phyloP scores from a whole-genome alignment of 2,113 vertebrate genomes.

The Sinocyclocheilus anshuiensis region DNA sequence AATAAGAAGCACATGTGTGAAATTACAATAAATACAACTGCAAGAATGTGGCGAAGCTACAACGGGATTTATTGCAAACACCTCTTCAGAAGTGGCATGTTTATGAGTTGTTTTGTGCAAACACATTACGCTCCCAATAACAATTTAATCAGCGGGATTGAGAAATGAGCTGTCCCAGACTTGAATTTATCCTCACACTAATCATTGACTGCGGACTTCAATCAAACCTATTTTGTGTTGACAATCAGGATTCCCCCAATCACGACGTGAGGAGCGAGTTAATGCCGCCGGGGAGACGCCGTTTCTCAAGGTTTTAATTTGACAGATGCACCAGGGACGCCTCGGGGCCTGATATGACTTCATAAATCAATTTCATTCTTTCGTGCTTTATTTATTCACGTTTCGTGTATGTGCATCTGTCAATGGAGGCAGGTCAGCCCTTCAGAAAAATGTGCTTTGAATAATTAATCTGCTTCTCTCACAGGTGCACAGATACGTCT shows the following conservation, averaged over 20 bases:
- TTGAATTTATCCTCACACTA: constrained; percentile 29
- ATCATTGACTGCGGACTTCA: constrained; percentile 32
- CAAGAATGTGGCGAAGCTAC: not conserved
- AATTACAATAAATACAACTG: constrained; percentile 8
- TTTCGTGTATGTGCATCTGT: constrained; percentile 15
- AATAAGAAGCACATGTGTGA: not conserved
- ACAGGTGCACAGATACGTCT: not conserved
- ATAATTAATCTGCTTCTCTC: constrained; percentile 7
- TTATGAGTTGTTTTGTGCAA: constrained; percentile 31
- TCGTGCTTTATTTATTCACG: not conserved
- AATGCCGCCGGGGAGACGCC: not conserved
- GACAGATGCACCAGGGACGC: constrained; percentile 22
- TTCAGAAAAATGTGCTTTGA: constrained; percentile 20
- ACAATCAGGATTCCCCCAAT: constrained; percentile 26
- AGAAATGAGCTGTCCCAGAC: constrained; percentile 15
- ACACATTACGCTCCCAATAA: constrained; percentile 15
- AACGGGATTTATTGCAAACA: constrained; percentile 22
- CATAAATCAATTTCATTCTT: constrained; percentile 20
- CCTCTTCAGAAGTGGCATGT: not conserved
- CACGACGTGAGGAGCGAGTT: not conserved
- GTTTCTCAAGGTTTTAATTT: constrained; percentile 39
- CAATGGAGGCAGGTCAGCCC: constrained; percentile 1
- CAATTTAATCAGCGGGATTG: constrained; percentile 20
- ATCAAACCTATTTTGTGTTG: constrained; percentile 15
- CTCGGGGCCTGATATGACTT: constrained; percentile 6